Evolutionary conservation across 30 jellyfish, hydroid and myxozoan species (phyloP).

Genomic region (Turritopsis dohrnii): DNA sequence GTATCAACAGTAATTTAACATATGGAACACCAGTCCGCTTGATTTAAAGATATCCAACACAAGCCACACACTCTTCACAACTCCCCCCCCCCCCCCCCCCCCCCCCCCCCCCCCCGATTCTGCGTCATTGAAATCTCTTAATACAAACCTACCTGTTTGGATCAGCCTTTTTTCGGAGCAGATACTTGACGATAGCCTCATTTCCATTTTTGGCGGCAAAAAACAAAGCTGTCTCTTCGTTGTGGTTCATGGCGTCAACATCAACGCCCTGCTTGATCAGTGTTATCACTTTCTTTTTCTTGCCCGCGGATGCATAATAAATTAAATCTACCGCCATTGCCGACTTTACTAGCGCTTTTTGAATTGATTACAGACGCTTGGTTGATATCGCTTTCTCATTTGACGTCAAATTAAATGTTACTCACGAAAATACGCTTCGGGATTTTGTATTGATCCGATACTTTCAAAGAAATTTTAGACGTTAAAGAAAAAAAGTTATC

Average conservation of each 20-base stretch:
- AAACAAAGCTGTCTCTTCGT: background rate
- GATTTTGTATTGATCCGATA: no score
- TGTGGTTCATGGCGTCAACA: conserved; percentile 10
- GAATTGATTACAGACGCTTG: background rate
- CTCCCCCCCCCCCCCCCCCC: no score
- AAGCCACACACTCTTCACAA: no score
- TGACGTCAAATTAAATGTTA: conserved; percentile 12
- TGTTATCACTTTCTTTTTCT: background rate
- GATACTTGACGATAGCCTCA: background rate
- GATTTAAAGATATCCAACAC: no score
- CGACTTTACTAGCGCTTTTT: background rate
- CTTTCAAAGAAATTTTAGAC: no score
- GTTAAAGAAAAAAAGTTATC: no score
- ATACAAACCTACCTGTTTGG: background rate
- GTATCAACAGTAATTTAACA: no score
- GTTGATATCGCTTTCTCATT: background rate
- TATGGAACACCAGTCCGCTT: no score
- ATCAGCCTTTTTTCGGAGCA: background rate
- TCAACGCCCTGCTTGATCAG: background rate
- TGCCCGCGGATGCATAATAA: background rate
- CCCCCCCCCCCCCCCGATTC: no score
- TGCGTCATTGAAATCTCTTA: no score
- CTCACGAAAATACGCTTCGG: no score
- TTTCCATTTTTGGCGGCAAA: conserved; percentile 7
- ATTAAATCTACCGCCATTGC: conserved; percentile 11